Percentiles rank a stretch among this genome's conserved stretches.
phyloP scores from a whole-genome alignment of 2,113 vertebrate genomes.

The Xerus inauris region DNA sequence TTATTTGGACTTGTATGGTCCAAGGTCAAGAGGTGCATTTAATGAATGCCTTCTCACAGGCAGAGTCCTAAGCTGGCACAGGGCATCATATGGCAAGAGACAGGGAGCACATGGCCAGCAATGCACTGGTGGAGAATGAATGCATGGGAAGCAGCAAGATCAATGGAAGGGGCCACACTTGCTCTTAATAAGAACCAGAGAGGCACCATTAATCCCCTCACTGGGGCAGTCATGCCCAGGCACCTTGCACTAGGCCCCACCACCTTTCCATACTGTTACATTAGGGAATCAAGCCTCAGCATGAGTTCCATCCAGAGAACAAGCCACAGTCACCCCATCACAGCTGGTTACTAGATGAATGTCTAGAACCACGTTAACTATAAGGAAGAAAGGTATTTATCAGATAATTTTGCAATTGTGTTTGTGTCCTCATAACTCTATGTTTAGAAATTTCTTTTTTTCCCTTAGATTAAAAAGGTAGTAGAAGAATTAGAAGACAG shows the following conservation, averaged over 20 bases:
- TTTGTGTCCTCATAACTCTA: neutral
- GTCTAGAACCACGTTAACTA: neutral
- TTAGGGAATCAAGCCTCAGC: neutral
- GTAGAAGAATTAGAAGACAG: conserved; percentile 95
- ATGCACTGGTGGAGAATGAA: neutral
- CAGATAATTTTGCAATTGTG: neutral
- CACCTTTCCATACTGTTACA: neutral
- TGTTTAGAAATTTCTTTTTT: conserved; percentile 33
- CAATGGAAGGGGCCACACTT: too few species aligned
- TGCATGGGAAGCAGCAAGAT: neutral
- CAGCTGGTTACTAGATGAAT: neutral
- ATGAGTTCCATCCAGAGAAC: neutral
- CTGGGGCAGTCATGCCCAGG: neutral
- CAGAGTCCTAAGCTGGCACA: neutral
- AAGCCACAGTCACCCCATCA: neutral
- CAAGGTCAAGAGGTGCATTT: neutral
- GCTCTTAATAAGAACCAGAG: neutral
- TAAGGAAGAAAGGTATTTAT: neutral
- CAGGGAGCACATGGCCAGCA: neutral
- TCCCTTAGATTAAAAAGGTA: conserved; percentile 93
- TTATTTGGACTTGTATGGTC: neutral
- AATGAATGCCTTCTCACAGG: neutral
- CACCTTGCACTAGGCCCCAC: neutral
- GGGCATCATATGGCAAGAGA: neutral
- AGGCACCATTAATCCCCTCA: neutral